Conservation (phyloP, 1,140 invertebrate genomes). For the Lamellibrachia luymesi region DNA sequence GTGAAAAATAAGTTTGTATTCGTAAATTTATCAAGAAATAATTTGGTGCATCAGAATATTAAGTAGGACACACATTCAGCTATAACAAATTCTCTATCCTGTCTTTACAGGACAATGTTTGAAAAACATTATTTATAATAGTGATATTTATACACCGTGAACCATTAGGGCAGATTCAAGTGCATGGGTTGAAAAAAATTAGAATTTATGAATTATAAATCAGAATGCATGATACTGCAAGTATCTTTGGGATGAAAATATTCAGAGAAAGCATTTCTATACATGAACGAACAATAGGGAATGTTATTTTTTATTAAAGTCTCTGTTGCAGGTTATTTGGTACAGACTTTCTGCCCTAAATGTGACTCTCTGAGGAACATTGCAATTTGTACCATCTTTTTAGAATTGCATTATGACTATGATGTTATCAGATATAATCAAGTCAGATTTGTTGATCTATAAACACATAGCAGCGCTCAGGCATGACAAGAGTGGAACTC, state of each 20-base stretch:
- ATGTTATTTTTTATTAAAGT: background rate
- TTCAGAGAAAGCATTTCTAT: background rate
- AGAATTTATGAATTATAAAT: background rate
- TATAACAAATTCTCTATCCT: too few species aligned
- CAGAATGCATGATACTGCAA: background rate
- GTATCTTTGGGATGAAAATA: background rate
- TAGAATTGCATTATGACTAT: background rate
- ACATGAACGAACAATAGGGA: background rate
- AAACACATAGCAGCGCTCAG: background rate
- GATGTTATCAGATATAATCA: background rate
- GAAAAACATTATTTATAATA: background rate
- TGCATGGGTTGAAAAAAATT: background rate
- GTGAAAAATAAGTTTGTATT: too few species aligned
- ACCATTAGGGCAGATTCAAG: background rate
- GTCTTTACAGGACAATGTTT: too few species aligned
- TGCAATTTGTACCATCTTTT: background rate
- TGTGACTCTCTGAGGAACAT: background rate
- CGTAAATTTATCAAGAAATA: background rate
- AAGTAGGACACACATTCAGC: background rate
- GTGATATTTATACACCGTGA: background rate
- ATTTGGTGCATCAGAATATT: background rate
- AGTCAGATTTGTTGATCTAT: background rate
- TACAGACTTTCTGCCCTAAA: background rate
- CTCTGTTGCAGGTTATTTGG: background rate
- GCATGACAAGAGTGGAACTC: background rate